Percentiles rank a stretch among this genome's conserved stretches.
phyloP scores from a whole-genome alignment of 2,797 vertebrate species.

The Hemitrygon akajei region DNA sequence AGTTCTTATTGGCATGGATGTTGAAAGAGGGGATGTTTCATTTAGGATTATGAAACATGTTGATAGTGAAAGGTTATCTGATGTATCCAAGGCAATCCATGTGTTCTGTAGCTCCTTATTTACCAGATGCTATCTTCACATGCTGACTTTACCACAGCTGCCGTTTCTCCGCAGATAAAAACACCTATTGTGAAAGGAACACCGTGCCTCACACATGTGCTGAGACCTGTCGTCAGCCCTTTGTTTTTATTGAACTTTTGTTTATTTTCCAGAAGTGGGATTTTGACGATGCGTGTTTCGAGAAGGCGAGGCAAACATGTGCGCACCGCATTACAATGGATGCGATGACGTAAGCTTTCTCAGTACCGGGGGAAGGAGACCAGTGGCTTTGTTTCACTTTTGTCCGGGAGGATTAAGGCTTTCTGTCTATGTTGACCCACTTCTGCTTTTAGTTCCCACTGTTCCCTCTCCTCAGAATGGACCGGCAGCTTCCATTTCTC shows the following conservation, averaged over 20 bases:
- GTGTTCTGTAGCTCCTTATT: background rate
- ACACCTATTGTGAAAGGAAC: background rate
- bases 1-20: background rate
- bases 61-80: background rate
- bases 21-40: background rate
- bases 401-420: background rate
- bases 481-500: too few species aligned
- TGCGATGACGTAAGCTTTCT: background rate
- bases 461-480: background rate
- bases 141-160: background rate
- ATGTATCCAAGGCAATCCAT: background rate
- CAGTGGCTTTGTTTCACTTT: background rate
- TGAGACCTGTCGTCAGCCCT: background rate
- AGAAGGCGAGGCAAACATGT: background rate
- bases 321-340: background rate
- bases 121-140: background rate
- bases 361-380: background rate
- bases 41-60: background rate
- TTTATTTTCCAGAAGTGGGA: background rate
- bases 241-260: background rate
- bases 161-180: background rate
- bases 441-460: background rate
- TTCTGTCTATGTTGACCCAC: too few species aligned
- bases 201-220: background rate
- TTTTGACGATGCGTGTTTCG: background rate